A percentile compares a stretch with the other conserved stretches of the same genome.
Evolutionary conservation across 2,113 vertebrate genomes (phyloP).

Genomic region (Crotophaga sulcirostris): DNA sequence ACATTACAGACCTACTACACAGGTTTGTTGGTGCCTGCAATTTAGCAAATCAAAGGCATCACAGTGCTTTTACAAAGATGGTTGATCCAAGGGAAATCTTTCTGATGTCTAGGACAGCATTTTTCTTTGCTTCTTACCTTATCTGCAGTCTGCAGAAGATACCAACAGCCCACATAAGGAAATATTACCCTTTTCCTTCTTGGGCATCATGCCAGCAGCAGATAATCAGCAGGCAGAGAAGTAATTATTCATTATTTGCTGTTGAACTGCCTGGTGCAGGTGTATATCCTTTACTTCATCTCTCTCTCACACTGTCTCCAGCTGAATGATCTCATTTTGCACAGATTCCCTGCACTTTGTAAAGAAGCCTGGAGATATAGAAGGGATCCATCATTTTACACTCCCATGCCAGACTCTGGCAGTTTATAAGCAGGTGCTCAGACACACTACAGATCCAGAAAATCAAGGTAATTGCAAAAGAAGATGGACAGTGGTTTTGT

Average conservation of each 20-base stretch:
- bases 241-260: slow-evolving; percentile 14
- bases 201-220: not conserved
- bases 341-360: not conserved
- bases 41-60: not conserved
- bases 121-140: not conserved
- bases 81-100: not conserved
- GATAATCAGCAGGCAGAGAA: not conserved
- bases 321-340: slow-evolving; percentile 43
- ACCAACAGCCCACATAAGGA: not conserved
- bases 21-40: not conserved
- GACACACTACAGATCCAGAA: not conserved
- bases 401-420: slow-evolving; percentile 13
- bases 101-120: not conserved
- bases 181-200: not conserved
- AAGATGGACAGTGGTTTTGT: not conserved
- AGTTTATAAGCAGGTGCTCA: not conserved
- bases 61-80: not conserved
- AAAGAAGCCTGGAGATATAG: not conserved
- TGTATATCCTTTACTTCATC: not conserved
- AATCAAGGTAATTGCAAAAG: not conserved
- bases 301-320: not conserved
- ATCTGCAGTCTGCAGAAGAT: not conserved
- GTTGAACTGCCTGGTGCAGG: not conserved
- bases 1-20: not conserved
- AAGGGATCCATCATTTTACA: slow-evolving; percentile 36